Evolutionary conservation across 2,113 vertebrate genomes (phyloP).

Genomic region (Phodopus roborovskii): DNA sequence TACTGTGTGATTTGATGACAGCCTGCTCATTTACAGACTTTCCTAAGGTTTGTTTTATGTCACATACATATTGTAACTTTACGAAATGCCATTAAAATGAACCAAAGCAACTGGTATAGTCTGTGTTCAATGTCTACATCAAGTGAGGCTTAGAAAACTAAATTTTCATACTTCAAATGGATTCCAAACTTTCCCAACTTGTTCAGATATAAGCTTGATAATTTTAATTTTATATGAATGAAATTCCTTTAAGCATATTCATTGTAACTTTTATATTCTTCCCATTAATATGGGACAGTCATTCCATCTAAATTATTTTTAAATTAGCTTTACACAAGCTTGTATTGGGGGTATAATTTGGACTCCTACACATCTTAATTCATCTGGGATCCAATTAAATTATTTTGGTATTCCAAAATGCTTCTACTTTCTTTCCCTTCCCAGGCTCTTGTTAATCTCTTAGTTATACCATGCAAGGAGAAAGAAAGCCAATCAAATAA

Average conservation of each 20-base stretch:
- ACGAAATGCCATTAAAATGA: slow-evolving; percentile 44
- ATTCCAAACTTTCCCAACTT: slow-evolving; percentile 58
- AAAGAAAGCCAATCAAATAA: slow-evolving; percentile 59
- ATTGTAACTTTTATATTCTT: slow-evolving; percentile 52
- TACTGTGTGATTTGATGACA: not conserved
- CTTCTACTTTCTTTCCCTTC: slow-evolving; percentile 55
- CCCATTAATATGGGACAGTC: slow-evolving; percentile 49
- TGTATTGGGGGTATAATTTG: slow-evolving; percentile 73
- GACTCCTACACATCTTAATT: slow-evolving; percentile 75
- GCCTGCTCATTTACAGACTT: not conserved
- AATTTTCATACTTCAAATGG: slow-evolving; percentile 55
- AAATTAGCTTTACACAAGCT: slow-evolving; percentile 66
- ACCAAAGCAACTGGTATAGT: not conserved
- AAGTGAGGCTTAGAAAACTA: not conserved
- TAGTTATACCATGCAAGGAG: slow-evolving; percentile 37
- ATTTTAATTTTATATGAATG: slow-evolving; percentile 49
- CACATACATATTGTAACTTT: not conserved
- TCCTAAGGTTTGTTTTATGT: not conserved
- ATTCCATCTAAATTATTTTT: slow-evolving; percentile 74
- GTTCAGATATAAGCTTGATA: slow-evolving; percentile 65
- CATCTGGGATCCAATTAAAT: slow-evolving; percentile 77
- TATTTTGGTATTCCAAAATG: slow-evolving; percentile 76
- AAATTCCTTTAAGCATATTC: slow-evolving; percentile 55
- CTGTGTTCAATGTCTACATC: slow-evolving; percentile 9
- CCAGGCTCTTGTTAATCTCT: slow-evolving; percentile 38